Evolutionary conservation across 2,113 vertebrate genomes (phyloP).

Genomic region (Daboia siamensis): DNA sequence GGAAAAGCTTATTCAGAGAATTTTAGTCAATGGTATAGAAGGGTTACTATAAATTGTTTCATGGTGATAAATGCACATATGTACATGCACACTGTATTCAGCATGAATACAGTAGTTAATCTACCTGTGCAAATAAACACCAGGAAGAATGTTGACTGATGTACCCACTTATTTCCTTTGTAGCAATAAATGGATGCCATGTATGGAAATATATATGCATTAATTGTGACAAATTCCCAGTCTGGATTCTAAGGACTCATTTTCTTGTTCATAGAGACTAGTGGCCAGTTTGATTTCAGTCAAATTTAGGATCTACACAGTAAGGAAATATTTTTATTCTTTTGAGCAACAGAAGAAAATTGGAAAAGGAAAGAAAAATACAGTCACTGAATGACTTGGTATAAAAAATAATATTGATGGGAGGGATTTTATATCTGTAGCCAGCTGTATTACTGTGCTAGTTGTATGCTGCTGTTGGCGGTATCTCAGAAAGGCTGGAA

Average conservation of each 20-base stretch:
- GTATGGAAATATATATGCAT: neutral
- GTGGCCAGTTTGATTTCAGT: neutral
- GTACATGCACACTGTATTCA: neutral
- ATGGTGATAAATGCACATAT: neutral
- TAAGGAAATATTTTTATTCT: neutral
- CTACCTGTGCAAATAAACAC: neutral
- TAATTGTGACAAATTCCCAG: neutral
- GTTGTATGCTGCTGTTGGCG: neutral
- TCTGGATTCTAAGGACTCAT: neutral
- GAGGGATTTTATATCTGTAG: neutral
- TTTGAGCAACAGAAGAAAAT: neutral
- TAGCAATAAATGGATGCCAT: neutral
- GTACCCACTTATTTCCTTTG: neutral
- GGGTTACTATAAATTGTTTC: neutral
- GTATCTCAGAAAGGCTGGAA: neutral
- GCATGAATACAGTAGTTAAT: neutral
- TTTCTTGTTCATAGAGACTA: neutral
- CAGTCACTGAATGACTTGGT: neutral
- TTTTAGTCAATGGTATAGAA: neutral
- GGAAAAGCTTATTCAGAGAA: neutral
- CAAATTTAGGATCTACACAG: neutral
- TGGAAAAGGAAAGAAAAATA: neutral
- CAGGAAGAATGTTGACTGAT: neutral
- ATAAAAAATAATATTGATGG: neutral
- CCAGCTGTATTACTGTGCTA: neutral